phyloP scores from a whole-genome alignment of 2,888 invertebrate genomes.

The Allophyes oxyacanthae region DNA sequence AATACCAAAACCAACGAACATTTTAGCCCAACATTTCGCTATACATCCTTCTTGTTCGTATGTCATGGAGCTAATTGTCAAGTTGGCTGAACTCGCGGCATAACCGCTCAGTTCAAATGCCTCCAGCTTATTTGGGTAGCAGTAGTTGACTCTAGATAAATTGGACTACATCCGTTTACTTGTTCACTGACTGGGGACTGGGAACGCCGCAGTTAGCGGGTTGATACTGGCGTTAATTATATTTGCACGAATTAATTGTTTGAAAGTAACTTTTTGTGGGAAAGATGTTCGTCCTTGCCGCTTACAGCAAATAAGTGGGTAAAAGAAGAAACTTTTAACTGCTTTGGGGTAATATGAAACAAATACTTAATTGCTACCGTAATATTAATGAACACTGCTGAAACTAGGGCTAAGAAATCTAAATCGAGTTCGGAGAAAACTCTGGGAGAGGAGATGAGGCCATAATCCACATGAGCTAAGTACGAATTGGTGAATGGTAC shows the following conservation, averaged over 20 bases:
- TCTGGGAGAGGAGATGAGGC: too few relatives aligned
- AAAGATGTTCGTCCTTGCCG: not conserved
- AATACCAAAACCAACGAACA: not conserved
- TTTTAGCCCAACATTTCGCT: not conserved
- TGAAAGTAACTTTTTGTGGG: constrained; percentile 20
- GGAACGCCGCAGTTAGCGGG: constrained; percentile 1
- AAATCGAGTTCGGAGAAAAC: too few relatives aligned
- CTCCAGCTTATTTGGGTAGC: constrained; percentile 56
- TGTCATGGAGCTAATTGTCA: constrained; percentile 37
- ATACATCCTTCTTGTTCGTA: constrained; percentile 10
- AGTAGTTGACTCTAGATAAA: constrained; percentile 59
- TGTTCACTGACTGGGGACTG: constrained; percentile 6
- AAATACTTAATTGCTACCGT: too few relatives aligned
- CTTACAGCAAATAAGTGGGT: not conserved
- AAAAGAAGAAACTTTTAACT: too few relatives aligned
- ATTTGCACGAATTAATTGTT: constrained; percentile 41
- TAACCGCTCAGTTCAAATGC: constrained; percentile 52
- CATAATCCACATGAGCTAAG: too few relatives aligned
- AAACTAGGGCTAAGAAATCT: too few relatives aligned
- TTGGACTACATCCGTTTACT: constrained; percentile 50
- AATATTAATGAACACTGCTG: too few relatives aligned
- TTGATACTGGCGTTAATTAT: constrained; percentile 25
- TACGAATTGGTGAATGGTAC: too few relatives aligned
- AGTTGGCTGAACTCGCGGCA: constrained; percentile 35
- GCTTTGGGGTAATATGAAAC: too few relatives aligned